phyloP scores from a whole-genome alignment of 2,797 vertebrate genomes.

The Pseudochirops corinnae region DNA sequence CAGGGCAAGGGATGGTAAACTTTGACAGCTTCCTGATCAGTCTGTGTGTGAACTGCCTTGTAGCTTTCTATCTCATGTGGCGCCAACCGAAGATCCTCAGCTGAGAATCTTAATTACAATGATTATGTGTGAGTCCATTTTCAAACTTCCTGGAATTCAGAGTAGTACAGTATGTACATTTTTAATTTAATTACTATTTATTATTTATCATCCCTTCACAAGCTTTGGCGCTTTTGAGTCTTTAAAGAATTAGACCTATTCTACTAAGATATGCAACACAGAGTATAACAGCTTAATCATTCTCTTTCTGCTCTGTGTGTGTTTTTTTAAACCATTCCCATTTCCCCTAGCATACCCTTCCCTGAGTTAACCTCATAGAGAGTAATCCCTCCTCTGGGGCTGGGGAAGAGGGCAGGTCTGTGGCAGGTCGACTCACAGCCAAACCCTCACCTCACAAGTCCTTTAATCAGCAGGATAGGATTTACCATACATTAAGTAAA shows the following conservation, averaged over 20 bases:
- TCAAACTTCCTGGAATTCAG: slow-evolving; percentile 71
- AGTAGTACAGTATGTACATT: slow-evolving; percentile 35
- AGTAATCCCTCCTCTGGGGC: slow-evolving; percentile 54
- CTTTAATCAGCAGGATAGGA: slow-evolving; percentile 63
- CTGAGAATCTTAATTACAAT: slow-evolving; percentile 55
- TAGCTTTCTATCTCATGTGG: slow-evolving; percentile 16
- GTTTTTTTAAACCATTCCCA: slow-evolving; percentile 38
- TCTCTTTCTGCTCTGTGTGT: slow-evolving; percentile 52
- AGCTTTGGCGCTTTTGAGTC: slow-evolving; percentile 40
- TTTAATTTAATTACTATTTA: slow-evolving; percentile 78
- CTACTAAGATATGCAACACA: slow-evolving; percentile 55
- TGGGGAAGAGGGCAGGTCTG: slow-evolving; percentile 63
- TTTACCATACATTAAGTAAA: slow-evolving; percentile 50
- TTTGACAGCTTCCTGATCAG: not conserved
- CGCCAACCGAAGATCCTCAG: slow-evolving; percentile 19
- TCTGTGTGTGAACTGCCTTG: not conserved
- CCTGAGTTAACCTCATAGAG: slow-evolving; percentile 56
- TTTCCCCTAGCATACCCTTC: slow-evolving; percentile 64
- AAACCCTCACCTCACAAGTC: slow-evolving; percentile 45
- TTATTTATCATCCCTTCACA: slow-evolving; percentile 73
- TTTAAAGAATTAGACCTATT: slow-evolving; percentile 57
- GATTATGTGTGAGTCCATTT: slow-evolving; percentile 46
- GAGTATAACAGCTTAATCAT: slow-evolving; percentile 39
- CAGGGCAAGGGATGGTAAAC: not conserved
- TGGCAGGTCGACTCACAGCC: slow-evolving; percentile 45